These are phyloP conservation scores for Rhadina sibilatrix DNA, from an alignment of 2,113 vertebrate species.

Conservation along the genomic window DNA sequence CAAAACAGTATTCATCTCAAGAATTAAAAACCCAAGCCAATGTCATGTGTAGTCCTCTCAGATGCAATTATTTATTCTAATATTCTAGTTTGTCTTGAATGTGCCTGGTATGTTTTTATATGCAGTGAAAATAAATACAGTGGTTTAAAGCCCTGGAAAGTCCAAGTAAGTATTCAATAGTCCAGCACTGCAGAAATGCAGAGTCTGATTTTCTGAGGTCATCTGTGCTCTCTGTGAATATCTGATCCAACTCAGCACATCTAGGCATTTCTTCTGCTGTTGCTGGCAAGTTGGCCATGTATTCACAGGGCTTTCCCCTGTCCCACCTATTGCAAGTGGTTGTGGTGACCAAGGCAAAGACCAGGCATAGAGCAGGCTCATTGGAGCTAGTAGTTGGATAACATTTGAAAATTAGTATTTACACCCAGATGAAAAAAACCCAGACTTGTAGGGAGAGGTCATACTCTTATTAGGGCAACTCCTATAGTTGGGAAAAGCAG, in stretches of 20 bases:
- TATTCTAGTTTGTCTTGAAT: slow-evolving; percentile 8
- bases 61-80: slow-evolving; percentile 3
- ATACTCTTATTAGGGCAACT: background rate
- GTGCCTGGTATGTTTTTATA: background rate
- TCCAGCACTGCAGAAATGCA: background rate
- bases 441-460: background rate
- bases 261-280: background rate
- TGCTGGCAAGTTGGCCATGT: background rate
- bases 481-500: background rate
- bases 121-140: slow-evolving; percentile 15
- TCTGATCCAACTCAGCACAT: background rate
- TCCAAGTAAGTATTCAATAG: background rate
- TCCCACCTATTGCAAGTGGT: background rate
- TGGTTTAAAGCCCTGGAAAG: background rate
- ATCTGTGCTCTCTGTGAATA: background rate
- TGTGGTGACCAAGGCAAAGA: background rate
- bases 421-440: background rate
- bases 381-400: background rate
- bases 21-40: slow-evolving; percentile 5
- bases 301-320: background rate
- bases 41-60: background rate
- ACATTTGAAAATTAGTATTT: background rate
- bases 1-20: background rate
- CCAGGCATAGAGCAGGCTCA: background rate
- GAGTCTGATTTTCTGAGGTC: background rate